A percentile compares a stretch with the other conserved stretches of the same genome.
Conservation (phyloP, 2,888 invertebrate species). For the Allygus modestus region DNA sequence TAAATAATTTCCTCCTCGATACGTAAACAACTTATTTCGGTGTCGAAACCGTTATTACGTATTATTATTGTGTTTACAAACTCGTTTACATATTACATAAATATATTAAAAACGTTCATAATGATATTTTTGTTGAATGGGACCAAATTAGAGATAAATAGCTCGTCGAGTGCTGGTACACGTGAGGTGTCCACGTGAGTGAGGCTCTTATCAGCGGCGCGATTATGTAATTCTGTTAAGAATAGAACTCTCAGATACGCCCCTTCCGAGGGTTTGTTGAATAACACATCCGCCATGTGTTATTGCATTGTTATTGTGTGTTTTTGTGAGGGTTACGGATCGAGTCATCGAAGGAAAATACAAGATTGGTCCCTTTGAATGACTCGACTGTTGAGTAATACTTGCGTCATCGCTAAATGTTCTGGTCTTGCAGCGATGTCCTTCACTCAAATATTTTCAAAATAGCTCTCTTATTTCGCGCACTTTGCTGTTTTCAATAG, state of each 20-base stretch:
- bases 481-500: background rate
- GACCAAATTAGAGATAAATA: no score
- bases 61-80: no score
- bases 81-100: no score
- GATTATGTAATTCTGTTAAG: conserved; percentile 50
- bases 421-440: conserved; percentile 51
- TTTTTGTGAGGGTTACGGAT: background rate
- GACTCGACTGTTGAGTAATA: conserved; percentile 29
- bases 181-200: conserved; percentile 31
- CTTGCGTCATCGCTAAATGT: conserved; percentile 39
- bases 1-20: no score
- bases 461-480: conserved; percentile 26
- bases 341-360: conserved; percentile 51
- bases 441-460: conserved; percentile 22
- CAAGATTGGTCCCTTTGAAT: conserved; percentile 37
- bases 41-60: no score
- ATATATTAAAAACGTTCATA: no score
- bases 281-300: conserved; percentile 14
- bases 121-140: no score
- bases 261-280: background rate
- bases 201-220: conserved; percentile 6
- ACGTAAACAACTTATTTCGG: no score
- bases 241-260: conserved; percentile 35
- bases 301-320: background rate
- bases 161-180: background rate